Percentiles rank a stretch among this genome's conserved stretches.
Evolutionary conservation across 2,113 vertebrate species (phyloP).

Genomic region (Corvus hawaiiensis): DNA sequence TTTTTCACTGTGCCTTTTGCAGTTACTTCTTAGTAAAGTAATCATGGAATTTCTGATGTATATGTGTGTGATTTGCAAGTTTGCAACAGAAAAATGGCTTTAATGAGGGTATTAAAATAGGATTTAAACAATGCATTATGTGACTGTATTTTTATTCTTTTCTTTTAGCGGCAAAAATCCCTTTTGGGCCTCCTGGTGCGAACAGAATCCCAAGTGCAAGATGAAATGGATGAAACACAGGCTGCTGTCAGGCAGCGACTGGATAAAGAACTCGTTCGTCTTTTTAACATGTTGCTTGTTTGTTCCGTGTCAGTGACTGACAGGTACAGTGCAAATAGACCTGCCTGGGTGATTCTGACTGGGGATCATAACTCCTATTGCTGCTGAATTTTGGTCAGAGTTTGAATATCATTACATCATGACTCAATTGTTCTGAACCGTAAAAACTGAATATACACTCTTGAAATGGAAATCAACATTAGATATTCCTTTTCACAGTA

Average conservation of each 20-base stretch:
- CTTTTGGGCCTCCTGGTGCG: constrained; percentile 80
- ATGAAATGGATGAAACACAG: constrained; percentile 72
- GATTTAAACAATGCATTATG: not conserved
- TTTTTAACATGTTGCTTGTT: constrained; percentile 82
- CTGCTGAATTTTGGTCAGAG: not conserved
- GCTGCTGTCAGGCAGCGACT: constrained; percentile 81
- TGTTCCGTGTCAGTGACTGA: constrained; percentile 73
- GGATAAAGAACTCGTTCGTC: constrained; percentile 83
- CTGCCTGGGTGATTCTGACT: not conserved
- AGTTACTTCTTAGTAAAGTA: not conserved
- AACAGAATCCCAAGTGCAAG: constrained; percentile 67
- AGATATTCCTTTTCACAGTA: not conserved
- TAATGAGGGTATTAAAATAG: not conserved
- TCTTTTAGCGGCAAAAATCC: constrained; percentile 76
- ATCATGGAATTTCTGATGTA: not conserved
- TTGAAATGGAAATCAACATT: not conserved
- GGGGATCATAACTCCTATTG: not conserved
- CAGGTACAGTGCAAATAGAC: constrained; percentile 74
- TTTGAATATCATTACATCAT: not conserved
- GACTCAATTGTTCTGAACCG: not conserved
- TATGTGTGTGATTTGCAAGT: not conserved
- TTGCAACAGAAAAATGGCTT: not conserved
- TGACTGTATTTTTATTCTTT: constrained; percentile 7
- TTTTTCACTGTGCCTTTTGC: not conserved
- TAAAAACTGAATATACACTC: not conserved